phyloP scores from a whole-genome alignment of 2,888 invertebrate genomes.

The Lymantria dispar region DNA sequence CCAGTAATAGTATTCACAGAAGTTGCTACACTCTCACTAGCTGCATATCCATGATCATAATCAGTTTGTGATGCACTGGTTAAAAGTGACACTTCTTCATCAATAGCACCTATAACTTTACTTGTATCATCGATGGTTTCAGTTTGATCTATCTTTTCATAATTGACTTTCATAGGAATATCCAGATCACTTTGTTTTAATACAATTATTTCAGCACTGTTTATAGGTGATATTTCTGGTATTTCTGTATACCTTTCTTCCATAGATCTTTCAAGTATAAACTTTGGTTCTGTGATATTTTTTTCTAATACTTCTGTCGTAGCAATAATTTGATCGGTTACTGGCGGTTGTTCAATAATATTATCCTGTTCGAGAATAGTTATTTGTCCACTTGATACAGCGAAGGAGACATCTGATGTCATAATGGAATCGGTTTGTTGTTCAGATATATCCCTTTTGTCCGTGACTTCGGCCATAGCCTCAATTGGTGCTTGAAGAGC shows the following conservation, averaged over 20 bases:
- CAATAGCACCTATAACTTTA: neutral
- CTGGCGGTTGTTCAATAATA: slow-evolving; percentile 1
- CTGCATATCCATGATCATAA: neutral
- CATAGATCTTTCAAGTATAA: no score
- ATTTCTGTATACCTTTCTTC: no score
- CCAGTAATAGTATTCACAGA: slow-evolving; percentile 4
- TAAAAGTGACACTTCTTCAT: neutral
- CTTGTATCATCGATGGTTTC: neutral
- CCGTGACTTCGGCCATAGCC: slow-evolving; percentile 8
- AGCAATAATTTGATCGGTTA: slow-evolving; percentile 6
- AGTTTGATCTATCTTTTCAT: neutral
- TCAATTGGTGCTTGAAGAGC: slow-evolving; percentile 35
- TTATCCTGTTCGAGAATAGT: slow-evolving; percentile 17
- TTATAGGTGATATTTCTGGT: no score
- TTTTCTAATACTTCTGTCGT: slow-evolving; percentile 14
- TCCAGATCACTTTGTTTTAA: neutral
- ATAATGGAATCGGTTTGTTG: slow-evolving; percentile 1
- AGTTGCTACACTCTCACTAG: neutral
- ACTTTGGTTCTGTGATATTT: neutral
- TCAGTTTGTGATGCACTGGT: neutral
- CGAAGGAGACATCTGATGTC: slow-evolving; percentile 9
- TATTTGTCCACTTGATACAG: slow-evolving; percentile 10
- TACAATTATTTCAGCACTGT: no score
- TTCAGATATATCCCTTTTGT: slow-evolving; percentile 6
- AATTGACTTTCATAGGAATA: neutral